Evolutionary conservation across 2,797 vertebrate species (phyloP).

Genomic region (Chaetophractus vellerosus): DNA sequence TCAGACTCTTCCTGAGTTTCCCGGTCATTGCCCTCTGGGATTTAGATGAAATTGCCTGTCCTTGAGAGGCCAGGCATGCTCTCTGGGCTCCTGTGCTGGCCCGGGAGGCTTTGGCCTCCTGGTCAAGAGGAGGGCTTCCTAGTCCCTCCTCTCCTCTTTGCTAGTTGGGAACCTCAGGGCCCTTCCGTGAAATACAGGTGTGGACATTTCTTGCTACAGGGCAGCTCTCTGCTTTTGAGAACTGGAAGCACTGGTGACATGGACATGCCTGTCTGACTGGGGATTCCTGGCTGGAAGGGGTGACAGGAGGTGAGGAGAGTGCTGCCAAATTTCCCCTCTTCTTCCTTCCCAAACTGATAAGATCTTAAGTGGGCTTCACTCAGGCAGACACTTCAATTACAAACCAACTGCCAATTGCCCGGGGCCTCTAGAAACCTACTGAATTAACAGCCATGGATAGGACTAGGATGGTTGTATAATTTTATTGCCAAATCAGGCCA

Average conservation of each 20-base stretch:
- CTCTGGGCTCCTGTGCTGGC: background rate
- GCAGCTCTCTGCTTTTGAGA: background rate
- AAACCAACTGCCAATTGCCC: background rate
- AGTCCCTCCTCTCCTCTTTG: background rate
- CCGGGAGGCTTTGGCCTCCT: background rate
- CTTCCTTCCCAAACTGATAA: background rate
- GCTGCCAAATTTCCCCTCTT: no score
- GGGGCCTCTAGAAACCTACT: background rate
- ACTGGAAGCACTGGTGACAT: background rate
- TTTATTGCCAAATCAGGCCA: background rate
- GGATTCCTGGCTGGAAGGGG: background rate
- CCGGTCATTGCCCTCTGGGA: background rate
- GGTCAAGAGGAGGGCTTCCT: background rate
- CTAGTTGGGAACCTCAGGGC: background rate
- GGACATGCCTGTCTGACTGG: background rate
- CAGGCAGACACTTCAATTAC: background rate
- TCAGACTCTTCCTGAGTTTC: background rate
- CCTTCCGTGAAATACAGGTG: no score
- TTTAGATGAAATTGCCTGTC: background rate
- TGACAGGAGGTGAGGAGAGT: background rate
- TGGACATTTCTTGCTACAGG: background rate
- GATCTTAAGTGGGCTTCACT: background rate
- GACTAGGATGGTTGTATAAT: background rate
- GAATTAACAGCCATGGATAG: background rate
- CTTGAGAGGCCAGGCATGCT: background rate